phyloP scores from a whole-genome alignment of 2,888 invertebrate genomes.

The Pachydiplax longipennis region DNA sequence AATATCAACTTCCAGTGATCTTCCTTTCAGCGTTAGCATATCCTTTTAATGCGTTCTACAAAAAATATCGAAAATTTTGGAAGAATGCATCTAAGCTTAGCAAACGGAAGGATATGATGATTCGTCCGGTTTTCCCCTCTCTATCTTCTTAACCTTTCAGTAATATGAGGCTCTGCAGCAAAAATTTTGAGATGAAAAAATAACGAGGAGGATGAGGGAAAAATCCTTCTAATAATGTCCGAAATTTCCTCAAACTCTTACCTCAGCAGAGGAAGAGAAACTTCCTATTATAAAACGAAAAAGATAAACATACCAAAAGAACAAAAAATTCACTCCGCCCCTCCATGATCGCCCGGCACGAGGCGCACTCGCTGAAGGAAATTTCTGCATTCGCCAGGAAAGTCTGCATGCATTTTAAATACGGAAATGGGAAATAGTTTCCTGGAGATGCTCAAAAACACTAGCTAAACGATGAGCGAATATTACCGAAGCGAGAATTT shows the following conservation, averaged over 20 bases:
- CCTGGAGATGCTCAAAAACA: neutral
- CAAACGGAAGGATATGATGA: neutral
- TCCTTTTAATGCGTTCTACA: neutral
- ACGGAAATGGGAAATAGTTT: neutral
- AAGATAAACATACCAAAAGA: neutral
- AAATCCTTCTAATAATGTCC: neutral
- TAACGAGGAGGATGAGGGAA: neutral
- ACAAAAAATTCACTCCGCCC: neutral
- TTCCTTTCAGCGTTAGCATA: too few species aligned
- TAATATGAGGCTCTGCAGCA: neutral
- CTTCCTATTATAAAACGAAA: neutral
- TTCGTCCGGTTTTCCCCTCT: neutral
- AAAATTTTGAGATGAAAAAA: neutral
- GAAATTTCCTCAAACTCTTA: conserved; percentile 15
- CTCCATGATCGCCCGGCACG: neutral
- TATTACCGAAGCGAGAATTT: neutral
- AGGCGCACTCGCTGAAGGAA: neutral
- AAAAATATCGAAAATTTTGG: neutral
- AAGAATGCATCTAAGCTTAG: neutral
- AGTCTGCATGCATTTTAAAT: neutral
- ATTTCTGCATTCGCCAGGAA: neutral
- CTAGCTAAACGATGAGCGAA: neutral
- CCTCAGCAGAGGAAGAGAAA: neutral
- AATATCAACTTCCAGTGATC: too few species aligned
- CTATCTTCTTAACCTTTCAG: neutral